A percentile compares a stretch with the other conserved stretches of the same genome.
phyloP scores from a whole-genome alignment of 2,797 vertebrate species.

The Columba guinea region DNA sequence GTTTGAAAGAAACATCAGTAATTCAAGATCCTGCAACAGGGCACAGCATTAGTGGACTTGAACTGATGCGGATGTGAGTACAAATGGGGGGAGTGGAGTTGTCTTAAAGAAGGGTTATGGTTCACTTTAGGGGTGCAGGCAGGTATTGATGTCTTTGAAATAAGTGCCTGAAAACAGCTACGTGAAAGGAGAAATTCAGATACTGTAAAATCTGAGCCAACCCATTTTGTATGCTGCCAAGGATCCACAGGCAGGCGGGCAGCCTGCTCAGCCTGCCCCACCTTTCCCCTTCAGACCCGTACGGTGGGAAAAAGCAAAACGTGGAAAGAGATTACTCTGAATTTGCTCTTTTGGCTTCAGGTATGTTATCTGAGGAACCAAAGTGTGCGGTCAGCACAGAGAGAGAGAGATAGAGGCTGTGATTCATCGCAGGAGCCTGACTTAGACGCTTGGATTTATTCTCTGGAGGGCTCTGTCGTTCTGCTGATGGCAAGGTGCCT shows the following conservation, averaged over 20 bases:
- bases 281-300: not conserved
- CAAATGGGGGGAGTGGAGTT: not conserved
- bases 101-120: not conserved
- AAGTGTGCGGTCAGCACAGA: not conserved
- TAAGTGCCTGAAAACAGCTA: not conserved
- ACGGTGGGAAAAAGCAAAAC: not conserved
- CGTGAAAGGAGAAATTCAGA: not conserved
- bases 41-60: not conserved
- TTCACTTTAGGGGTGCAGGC: not conserved
- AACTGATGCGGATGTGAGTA: not conserved
- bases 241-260: not conserved
- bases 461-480: not conserved
- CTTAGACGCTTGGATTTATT: not conserved
- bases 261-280: not conserved
- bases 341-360: constrained; percentile 1
- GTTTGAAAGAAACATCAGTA: not conserved
- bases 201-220: not conserved
- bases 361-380: not conserved
- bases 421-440: constrained; percentile 1
- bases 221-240: not conserved
- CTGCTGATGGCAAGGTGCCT: not conserved
- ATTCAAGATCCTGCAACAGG: not conserved
- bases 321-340: not conserved
- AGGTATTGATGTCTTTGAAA: not conserved
- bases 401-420: not conserved